Base-by-base conservation (phyloP, 2,797 vertebrate species). In the Coluber constrictor region DNA sequence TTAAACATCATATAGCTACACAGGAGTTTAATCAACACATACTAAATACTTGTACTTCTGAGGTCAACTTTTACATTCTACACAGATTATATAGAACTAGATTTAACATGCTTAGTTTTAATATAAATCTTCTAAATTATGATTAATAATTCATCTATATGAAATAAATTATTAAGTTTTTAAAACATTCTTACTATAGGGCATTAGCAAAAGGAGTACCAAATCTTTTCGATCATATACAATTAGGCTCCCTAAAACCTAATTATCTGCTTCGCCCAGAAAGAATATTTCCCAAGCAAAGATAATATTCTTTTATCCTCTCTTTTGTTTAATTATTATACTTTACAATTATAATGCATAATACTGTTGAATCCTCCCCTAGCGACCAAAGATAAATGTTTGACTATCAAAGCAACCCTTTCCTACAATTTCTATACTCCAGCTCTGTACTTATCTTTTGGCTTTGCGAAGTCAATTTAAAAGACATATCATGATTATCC, bases 161-260 rank as follows among this genome's bases (percentile, higher is more conserved):
- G 92, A 95, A 96, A 96, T 94, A 92, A 96, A 13, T 90, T 96
- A 95, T 55, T 89, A 88, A 92, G 91, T 95, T 95, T 93, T 94
- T 91, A 92, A 90, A 90, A 37, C 63, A 88, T 89, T 95, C 51
- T 9, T 88, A 86, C 79, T 89, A 88, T 87, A 20, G 66, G 91
- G 11, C 29, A 92, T 88, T 88, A 92, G 54, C 23, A 32, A 70
- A 94, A 90, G 94, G 93, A 96, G 13, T n/a, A 92, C 94, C 27
- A 56, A 11, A 5, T 90, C 88, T 92, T 94, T 94, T 92, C 10
- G 55, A 93, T 91, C 93, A 54, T 93, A 54, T 92, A 87, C 59
- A 93, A 96, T 94, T 92, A 94, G 57, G 54, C 89, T 94, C 66
- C 87, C 56, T 94, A 96, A 94, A 95, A 95, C 95, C 93, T 95